Evolutionary conservation across 1,140 invertebrate species (phyloP).

Genomic region (Drosophila willistoni): DNA sequence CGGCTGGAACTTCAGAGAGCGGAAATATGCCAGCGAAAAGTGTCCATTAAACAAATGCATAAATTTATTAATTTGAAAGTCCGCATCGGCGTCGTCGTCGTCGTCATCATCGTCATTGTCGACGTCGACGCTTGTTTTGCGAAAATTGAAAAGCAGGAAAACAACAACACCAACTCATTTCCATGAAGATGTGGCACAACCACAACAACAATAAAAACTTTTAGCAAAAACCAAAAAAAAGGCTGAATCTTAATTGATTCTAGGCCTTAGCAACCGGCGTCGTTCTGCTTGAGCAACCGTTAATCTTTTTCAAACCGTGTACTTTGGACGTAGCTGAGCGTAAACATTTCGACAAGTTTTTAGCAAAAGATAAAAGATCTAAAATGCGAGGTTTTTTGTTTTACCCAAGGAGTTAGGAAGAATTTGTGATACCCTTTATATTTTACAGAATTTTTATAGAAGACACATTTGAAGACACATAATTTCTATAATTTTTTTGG

Average conservation of each 20-base stretch:
- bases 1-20: constrained; percentile 60
- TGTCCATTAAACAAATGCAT: constrained; percentile 73
- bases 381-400: constrained; percentile 4
- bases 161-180: constrained; percentile 22
- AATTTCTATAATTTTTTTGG: too few relatives aligned
- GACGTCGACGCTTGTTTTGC: constrained; percentile 39
- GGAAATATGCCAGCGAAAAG: constrained; percentile 67
- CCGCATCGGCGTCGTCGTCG: constrained; percentile 3
- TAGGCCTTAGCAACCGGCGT: constrained; percentile 62
- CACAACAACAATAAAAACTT: constrained; percentile 31
- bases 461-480: too few relatives aligned
- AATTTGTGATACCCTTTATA: background rate
- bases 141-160: constrained; percentile 30
- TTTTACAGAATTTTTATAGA: constrained; percentile 12
- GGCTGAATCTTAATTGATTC: constrained; percentile 70
- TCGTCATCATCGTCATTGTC: constrained; percentile 3
- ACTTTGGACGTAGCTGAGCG: constrained; percentile 73
- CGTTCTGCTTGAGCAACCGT: constrained; percentile 55
- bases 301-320: constrained; percentile 61
- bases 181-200: constrained; percentile 27
- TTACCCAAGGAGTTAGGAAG: too few relatives aligned
- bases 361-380: constrained; percentile 31
- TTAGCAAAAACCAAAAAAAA: constrained; percentile 25
- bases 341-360: constrained; percentile 74
- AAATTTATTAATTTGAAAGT: constrained; percentile 68